phyloP scores from a whole-genome alignment of 2,113 vertebrate species.

The Prionailurus bengalensis region DNA sequence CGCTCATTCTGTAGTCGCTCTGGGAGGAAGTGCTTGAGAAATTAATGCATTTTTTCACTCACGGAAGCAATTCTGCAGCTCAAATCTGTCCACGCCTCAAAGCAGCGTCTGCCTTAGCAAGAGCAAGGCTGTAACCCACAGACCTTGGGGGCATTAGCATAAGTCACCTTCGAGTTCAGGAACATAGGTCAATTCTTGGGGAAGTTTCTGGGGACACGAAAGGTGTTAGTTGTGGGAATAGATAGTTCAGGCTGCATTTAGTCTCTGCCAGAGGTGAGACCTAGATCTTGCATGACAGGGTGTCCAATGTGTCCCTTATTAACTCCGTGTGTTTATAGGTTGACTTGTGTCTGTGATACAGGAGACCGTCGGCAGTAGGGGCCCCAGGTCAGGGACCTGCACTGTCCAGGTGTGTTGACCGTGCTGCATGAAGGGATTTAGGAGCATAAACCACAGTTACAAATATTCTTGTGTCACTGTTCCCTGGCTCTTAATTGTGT shows the following conservation, averaged over 20 bases:
- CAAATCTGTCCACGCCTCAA: no score
- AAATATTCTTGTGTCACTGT: background rate
- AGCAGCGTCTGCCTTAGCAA: background rate
- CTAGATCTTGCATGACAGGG: fast-evolving
- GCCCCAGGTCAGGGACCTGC: background rate
- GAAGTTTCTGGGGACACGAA: background rate
- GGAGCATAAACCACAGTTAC: background rate
- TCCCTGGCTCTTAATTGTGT: background rate
- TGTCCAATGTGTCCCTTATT: background rate
- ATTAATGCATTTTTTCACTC: background rate
- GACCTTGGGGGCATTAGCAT: no score
- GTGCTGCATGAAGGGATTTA: background rate
- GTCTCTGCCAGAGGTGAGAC: fast-evolving
- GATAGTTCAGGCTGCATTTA: no score
- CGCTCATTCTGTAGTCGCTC: background rate
- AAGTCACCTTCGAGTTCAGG: background rate
- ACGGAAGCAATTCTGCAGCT: background rate
- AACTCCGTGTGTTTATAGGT: no score
- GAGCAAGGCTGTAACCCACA: background rate
- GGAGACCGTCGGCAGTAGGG: background rate
- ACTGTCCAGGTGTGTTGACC: fast-evolving
- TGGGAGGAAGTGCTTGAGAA: background rate
- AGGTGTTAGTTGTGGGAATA: background rate
- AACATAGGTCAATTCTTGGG: no score
- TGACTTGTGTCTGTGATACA: background rate